A percentile compares a stretch with the other conserved stretches of the same genome.
phyloP scores from a whole-genome alignment of 2,797 vertebrate genomes.

The Eulemur mongoz region DNA sequence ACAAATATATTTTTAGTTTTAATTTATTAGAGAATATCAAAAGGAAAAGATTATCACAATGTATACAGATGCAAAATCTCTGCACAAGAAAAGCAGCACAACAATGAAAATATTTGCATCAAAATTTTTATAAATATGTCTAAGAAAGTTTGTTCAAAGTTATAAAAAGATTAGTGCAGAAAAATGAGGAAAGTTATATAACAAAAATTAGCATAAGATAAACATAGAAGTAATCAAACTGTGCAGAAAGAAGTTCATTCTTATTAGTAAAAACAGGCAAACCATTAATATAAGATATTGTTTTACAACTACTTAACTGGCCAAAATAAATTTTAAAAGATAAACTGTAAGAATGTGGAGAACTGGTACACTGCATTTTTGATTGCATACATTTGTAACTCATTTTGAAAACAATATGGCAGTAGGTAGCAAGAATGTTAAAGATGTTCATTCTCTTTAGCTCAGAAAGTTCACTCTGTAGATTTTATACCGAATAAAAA shows the following conservation, averaged over 20 bases:
- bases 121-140: not conserved
- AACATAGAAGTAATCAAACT: constrained; percentile 19
- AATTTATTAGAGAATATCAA: not conserved
- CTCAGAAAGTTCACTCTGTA: not conserved
- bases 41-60: not conserved
- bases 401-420: not conserved
- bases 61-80: not conserved
- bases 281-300: not conserved
- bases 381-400: not conserved
- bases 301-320: not conserved
- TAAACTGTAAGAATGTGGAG: not conserved
- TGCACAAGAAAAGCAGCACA: not conserved
- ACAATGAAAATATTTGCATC: not conserved
- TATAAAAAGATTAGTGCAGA: not conserved
- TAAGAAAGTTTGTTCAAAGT: not conserved
- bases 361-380: not conserved
- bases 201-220: constrained; percentile 15
- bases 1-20: not conserved
- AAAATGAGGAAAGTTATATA: not conserved
- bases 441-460: not conserved
- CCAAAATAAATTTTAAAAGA: not conserved
- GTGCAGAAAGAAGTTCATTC: not conserved
- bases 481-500: not conserved
- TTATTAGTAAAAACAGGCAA: not conserved
- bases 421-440: not conserved